Conservation (phyloP, 2,888 invertebrate species). For the Barypeithes pellucidus region DNA sequence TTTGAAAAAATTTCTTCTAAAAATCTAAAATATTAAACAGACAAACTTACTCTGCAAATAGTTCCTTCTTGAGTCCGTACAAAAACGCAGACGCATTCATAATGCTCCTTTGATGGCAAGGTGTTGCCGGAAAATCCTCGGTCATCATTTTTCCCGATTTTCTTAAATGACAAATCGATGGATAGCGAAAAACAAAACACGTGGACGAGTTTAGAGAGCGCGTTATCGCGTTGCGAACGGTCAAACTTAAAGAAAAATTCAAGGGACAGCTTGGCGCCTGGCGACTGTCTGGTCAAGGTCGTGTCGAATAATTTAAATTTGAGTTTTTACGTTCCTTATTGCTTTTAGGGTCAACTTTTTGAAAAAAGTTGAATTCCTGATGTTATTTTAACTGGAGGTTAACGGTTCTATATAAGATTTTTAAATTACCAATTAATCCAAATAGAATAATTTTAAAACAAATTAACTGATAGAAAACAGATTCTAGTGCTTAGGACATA, state of each 20-base stretch:
- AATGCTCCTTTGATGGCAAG: conserved; percentile 13
- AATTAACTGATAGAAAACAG: too few relatives aligned
- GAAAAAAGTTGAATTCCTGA: not conserved
- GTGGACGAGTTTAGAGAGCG: conserved; percentile 25
- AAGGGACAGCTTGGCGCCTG: conserved; percentile 18
- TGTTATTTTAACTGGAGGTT: not conserved
- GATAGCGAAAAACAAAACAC: conserved; percentile 37
- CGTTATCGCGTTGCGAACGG: conserved; percentile 32
- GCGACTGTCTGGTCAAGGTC: conserved; percentile 15
- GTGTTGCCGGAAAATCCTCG: conserved; percentile 24
- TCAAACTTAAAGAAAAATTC: conserved; percentile 38
- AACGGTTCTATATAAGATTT: not conserved
- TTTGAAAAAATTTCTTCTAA: too few relatives aligned
- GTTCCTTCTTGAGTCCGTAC: conserved; percentile 22
- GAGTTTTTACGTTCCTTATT: not conserved
- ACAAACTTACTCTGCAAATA: conserved; percentile 36
- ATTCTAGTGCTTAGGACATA: too few relatives aligned
- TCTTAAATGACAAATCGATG: not conserved
- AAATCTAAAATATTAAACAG: not conserved
- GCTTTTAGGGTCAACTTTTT: not conserved
- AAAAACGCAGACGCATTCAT: conserved; percentile 28
- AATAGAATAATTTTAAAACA: too few relatives aligned
- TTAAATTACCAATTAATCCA: too few relatives aligned
- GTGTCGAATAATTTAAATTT: not conserved
- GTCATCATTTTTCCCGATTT: conserved; percentile 46